Conservation (phyloP, 2,797 vertebrate species). For the Pteropus rufus region DNA sequence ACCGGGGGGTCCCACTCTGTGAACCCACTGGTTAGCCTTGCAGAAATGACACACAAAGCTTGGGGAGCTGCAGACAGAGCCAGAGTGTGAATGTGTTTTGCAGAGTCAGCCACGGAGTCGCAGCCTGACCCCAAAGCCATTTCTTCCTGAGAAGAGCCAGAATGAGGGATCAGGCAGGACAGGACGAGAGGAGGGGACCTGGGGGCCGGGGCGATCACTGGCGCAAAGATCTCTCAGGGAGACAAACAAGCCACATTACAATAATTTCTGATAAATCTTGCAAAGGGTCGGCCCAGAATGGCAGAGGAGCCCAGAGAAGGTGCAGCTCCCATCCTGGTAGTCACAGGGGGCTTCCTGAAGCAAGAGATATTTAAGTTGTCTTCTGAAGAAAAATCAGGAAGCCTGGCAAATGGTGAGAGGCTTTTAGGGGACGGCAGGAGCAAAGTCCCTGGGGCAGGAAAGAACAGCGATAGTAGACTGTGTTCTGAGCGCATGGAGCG, state of each 20-base stretch:
- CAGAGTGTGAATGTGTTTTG: background rate
- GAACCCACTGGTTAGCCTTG: background rate
- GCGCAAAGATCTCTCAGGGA: background rate
- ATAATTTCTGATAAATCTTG: too few species aligned
- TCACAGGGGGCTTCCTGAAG: background rate
- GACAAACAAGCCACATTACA: background rate
- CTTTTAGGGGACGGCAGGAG: background rate
- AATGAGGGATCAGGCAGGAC: background rate
- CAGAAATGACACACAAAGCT: background rate
- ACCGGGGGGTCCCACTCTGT: rapidly evolving
- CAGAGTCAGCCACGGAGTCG: background rate
- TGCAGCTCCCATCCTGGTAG: background rate
- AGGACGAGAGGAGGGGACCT: background rate
- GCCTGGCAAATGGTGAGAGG: background rate
- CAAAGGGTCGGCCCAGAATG: background rate
- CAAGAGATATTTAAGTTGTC: background rate
- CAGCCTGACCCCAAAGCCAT: background rate
- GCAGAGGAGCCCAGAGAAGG: background rate
- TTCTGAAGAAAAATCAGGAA: background rate
- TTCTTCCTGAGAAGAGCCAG: background rate
- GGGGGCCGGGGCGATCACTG: background rate
- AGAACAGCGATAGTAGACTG: too few species aligned
- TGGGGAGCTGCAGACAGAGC: background rate
- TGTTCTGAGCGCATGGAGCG: rapidly evolving
- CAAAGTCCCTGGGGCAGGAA: background rate